Percentiles rank a stretch among this genome's conserved stretches.
Evolutionary conservation across 2,113 vertebrate genomes (phyloP).

Genomic region (Triplophysa siluroides): DNA sequence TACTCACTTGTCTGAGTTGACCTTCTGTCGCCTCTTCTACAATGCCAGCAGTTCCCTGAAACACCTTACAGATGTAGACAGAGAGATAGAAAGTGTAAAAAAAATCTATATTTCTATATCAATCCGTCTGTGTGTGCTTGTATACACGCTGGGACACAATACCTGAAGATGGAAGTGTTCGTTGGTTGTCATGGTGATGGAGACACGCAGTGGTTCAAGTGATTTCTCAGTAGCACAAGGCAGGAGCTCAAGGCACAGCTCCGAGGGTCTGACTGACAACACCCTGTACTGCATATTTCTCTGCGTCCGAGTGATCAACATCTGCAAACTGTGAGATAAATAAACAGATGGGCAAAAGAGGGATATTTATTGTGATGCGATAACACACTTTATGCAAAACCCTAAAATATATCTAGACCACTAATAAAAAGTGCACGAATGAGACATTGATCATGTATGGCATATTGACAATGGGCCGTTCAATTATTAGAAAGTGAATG

Average conservation of each 20-base stretch:
- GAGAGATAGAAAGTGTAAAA: neutral
- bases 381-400: too few species aligned
- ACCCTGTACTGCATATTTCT: slow-evolving; percentile 60
- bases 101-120: neutral
- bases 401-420: too few species aligned
- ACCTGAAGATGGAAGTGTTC: slow-evolving; percentile 70
- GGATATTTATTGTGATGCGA: neutral
- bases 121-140: neutral
- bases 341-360: neutral
- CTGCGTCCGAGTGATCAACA: slow-evolving; percentile 37
- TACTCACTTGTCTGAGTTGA: slow-evolving; percentile 53
- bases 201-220: slow-evolving; percentile 64
- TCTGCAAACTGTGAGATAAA: slow-evolving; percentile 63
- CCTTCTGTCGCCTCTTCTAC: slow-evolving; percentile 56
- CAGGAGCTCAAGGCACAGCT: slow-evolving; percentile 67
- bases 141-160: neutral
- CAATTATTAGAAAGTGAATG: too few species aligned
- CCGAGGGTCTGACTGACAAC: slow-evolving; percentile 59
- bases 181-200: slow-evolving; percentile 57
- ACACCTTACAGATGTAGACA: slow-evolving; percentile 52
- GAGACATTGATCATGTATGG: neutral
- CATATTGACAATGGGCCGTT: too few species aligned
- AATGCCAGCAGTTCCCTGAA: slow-evolving; percentile 55
- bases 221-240: slow-evolving; percentile 51
- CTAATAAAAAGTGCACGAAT: too few species aligned